phyloP scores from a whole-genome alignment of 2,113 vertebrate genomes.

The Pangasianodon hypophthalmus region DNA sequence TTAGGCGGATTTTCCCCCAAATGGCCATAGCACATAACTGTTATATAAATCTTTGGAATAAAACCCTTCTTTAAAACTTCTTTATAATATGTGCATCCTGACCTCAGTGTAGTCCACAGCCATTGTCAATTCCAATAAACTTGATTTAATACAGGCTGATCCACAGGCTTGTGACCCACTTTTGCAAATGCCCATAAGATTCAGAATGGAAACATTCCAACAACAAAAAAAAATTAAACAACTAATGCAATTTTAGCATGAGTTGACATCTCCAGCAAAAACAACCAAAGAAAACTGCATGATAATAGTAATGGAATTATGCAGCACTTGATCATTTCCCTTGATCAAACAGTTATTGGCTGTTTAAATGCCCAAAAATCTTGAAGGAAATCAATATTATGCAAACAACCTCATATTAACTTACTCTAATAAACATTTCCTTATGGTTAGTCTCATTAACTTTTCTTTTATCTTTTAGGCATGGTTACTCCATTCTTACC shows the following conservation, averaged over 20 bases:
- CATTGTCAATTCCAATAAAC: slow-evolving; percentile 63
- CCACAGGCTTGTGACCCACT: slow-evolving; percentile 57
- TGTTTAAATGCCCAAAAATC: not conserved
- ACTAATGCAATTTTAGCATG: not conserved
- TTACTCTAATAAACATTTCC: not conserved
- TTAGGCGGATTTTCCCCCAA: slow-evolving; percentile 63
- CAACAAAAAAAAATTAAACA: slow-evolving; percentile 29
- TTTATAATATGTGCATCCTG: slow-evolving; percentile 58
- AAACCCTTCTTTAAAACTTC: slow-evolving; percentile 47
- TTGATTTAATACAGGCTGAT: slow-evolving; percentile 62
- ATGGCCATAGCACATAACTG: not conserved
- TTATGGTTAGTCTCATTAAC: not conserved
- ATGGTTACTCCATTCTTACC: slow-evolving; percentile 66
- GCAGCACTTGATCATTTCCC: not conserved
- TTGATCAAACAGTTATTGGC: not conserved
- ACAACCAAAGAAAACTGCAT: not conserved
- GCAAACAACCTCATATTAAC: not conserved
- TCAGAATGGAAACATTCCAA: slow-evolving; percentile 27
- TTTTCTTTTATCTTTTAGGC: not conserved
- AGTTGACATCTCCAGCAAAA: not conserved
- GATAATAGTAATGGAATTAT: not conserved
- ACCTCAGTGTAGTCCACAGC: slow-evolving; percentile 57
- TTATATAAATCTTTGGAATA: not conserved
- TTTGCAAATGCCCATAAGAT: slow-evolving; percentile 37
- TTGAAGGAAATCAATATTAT: not conserved